A percentile compares a stretch with the other conserved stretches of the same genome.
Conservation (phyloP, 2,113 vertebrate species). For the Podocnemis expansa region DNA sequence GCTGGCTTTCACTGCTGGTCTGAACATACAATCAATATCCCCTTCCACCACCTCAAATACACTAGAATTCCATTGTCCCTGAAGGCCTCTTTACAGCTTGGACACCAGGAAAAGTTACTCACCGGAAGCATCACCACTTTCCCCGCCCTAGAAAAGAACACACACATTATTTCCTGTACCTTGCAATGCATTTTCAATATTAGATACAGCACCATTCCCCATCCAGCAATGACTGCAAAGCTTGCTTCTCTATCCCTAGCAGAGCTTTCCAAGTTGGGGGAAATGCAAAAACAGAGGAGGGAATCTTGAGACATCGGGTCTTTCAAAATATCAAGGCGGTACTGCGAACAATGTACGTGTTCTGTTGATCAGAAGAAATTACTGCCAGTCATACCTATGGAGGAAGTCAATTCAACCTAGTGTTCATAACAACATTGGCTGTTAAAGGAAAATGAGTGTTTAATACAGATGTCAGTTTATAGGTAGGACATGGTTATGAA, state of each 20-base stretch:
- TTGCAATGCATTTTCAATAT: background rate
- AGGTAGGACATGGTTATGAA: background rate
- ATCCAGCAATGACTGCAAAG: rapidly evolving
- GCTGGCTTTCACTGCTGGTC: background rate
- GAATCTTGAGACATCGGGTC: background rate
- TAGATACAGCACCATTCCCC: rapidly evolving
- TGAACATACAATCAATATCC: background rate
- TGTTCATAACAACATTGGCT: background rate
- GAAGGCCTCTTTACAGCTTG: background rate
- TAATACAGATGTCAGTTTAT: background rate
- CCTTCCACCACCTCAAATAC: background rate
- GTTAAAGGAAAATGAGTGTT: background rate
- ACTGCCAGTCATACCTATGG: background rate
- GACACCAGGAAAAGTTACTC: slow-evolving; percentile 34
- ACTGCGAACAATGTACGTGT: background rate
- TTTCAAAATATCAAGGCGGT: background rate
- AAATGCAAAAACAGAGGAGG: background rate
- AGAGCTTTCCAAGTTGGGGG: background rate
- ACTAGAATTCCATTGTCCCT: background rate
- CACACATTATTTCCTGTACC: background rate
- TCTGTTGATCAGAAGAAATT: background rate
- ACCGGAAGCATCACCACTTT: slow-evolving; percentile 64
- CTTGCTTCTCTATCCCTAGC: rapidly evolving
- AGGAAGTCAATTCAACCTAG: background rate
- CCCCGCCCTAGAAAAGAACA: slow-evolving; percentile 64